Evolutionary conservation across 1,140 invertebrate genomes (phyloP).

Genomic region (Cydia amplana): DNA sequence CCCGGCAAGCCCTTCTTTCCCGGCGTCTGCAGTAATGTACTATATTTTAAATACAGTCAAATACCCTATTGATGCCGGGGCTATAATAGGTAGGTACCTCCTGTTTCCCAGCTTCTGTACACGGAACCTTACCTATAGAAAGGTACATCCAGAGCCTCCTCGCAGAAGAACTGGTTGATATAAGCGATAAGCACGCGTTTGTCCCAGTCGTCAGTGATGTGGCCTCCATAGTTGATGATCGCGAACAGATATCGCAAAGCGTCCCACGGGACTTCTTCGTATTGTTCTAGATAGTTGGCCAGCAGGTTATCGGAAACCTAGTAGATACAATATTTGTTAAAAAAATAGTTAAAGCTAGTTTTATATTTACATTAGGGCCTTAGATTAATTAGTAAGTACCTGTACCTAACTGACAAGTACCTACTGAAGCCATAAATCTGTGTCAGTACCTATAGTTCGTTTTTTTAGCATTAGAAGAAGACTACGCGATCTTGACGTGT

Average conservation of each 20-base stretch:
- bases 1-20: too few relatives aligned
- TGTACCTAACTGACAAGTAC: too few relatives aligned
- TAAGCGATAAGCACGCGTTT: conserved; percentile 89
- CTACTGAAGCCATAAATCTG: too few relatives aligned
- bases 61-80: too few relatives aligned
- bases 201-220: conserved; percentile 97
- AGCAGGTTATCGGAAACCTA: conserved; percentile 91
- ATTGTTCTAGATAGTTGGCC: conserved; percentile 90
- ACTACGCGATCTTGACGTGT: too few relatives aligned
- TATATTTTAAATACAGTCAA: too few relatives aligned
- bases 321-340: background rate
- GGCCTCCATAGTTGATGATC: conserved; percentile 96
- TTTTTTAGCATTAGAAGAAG: too few relatives aligned
- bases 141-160: conserved; percentile 82
- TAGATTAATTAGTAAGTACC: too few relatives aligned
- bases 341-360: background rate
- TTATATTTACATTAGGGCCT: background rate
- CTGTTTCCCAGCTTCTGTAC: background rate
- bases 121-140: conserved; percentile 82
- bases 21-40: too few relatives aligned
- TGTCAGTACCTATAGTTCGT: too few relatives aligned
- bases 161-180: conserved; percentile 89
- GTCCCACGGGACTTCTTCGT: conserved; percentile 93
- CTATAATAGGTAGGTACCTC: too few relatives aligned
- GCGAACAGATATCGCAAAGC: conserved; percentile 94